These are phyloP conservation scores for Axis porcinus DNA, from an alignment of 2,113 vertebrate genomes.

Conservation along the genomic window DNA sequence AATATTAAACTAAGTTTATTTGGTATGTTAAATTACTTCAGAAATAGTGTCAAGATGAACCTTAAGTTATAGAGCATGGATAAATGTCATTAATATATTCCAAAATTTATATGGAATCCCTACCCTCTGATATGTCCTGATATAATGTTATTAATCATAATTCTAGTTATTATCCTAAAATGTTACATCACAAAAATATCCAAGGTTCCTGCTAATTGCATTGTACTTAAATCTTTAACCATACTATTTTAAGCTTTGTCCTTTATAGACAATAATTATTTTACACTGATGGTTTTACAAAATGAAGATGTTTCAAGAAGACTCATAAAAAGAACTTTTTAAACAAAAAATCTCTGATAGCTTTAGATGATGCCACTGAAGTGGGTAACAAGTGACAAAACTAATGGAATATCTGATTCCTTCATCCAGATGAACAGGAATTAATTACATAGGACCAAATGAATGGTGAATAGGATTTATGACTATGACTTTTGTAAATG, in stretches of 20 bases:
- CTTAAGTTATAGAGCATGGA: neutral
- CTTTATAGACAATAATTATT: neutral
- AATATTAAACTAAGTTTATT: neutral
- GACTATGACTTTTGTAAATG: neutral
- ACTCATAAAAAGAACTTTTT: neutral
- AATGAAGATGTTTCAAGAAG: neutral
- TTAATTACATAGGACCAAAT: neutral
- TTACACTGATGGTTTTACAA: neutral
- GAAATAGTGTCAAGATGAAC: neutral
- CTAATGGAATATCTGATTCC: neutral
- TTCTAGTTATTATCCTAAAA: neutral
- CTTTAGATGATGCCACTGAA: neutral
- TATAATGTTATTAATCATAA: neutral
- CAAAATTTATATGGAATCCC: neutral
- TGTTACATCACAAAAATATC: neutral
- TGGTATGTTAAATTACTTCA: neutral
- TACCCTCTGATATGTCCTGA: neutral
- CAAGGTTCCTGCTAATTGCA: neutral
- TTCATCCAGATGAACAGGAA: neutral
- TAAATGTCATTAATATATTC: neutral
- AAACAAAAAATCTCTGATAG: neutral
- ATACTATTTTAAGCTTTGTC: neutral
- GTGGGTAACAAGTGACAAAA: neutral
- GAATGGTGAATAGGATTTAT: neutral
- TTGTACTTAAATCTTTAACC: neutral